A percentile compares a stretch with the other conserved stretches of the same genome.
These are phyloP conservation scores for Erebia epiphron DNA, from an alignment of 2,888 invertebrate genomes.

Conservation along the genomic window DNA sequence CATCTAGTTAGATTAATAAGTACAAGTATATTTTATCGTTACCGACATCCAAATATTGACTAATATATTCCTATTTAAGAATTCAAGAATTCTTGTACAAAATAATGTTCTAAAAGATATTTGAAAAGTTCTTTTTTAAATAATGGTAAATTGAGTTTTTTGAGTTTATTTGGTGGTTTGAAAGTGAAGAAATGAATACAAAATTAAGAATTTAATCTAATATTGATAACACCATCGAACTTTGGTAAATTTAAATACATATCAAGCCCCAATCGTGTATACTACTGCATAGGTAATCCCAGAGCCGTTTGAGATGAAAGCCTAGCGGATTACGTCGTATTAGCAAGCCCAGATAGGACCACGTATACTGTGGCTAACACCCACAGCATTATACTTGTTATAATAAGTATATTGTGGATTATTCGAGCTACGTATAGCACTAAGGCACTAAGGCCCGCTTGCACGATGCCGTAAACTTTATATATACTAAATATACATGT, in stretches of 20 bases:
- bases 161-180: no score
- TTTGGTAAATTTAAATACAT: slow-evolving; percentile 25
- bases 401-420: slow-evolving; percentile 53
- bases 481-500: no score
- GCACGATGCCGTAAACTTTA: no score
- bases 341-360: slow-evolving; percentile 65
- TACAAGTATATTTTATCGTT: no score
- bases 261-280: slow-evolving; percentile 44
- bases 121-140: no score
- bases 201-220: background rate
- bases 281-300: slow-evolving; percentile 67
- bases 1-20: no score
- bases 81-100: no score
- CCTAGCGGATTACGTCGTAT: slow-evolving; percentile 64
- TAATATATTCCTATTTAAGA: no score
- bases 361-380: slow-evolving; percentile 54
- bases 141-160: no score
- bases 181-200: background rate
- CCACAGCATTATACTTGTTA: slow-evolving; percentile 48
- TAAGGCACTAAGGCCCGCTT: no score
- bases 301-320: slow-evolving; percentile 68
- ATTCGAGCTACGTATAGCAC: slow-evolving; percentile 49
- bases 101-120: no score
- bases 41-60: no score
- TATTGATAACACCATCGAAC: background rate